A percentile compares a stretch with the other conserved stretches of the same genome.
Evolutionary conservation across 2,888 invertebrate genomes (phyloP).

Genomic region (Pristionchus japonicus): DNA sequence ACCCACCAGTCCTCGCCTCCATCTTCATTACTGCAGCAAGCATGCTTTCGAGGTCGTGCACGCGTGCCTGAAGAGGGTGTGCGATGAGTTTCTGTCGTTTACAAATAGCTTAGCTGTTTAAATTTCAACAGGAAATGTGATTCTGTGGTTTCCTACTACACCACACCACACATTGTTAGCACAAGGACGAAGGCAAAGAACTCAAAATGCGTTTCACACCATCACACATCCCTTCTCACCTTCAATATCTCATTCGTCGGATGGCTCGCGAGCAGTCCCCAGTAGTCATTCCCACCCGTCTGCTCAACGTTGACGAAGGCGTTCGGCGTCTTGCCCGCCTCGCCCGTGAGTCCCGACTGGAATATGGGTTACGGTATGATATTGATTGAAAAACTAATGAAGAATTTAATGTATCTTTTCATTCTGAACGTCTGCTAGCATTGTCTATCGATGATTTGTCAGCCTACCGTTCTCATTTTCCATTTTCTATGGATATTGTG

Average conservation of each 20-base stretch:
- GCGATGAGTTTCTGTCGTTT: neutral
- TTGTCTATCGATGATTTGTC: too few relatives aligned
- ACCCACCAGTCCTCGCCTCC: slow-evolving; percentile 65
- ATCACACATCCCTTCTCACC: slow-evolving; percentile 4
- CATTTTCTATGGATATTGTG: too few relatives aligned
- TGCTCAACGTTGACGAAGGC: slow-evolving; percentile 73
- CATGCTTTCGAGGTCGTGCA: slow-evolving; percentile 73
- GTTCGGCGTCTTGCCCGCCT: slow-evolving; percentile 62
- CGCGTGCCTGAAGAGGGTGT: slow-evolving; percentile 54
- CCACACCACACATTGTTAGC: neutral
- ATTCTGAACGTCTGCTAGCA: too few relatives aligned
- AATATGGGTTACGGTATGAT: slow-evolving; percentile 32
- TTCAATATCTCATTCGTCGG: slow-evolving; percentile 68
- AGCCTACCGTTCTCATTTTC: too few relatives aligned
- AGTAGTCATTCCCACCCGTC: slow-evolving; percentile 70
- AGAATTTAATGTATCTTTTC: too few relatives aligned
- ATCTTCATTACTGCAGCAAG: slow-evolving; percentile 70
- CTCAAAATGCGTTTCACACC: neutral
- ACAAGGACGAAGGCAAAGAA: neutral
- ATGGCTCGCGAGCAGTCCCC: slow-evolving; percentile 70
- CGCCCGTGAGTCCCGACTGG: slow-evolving; percentile 66
- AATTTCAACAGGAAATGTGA: neutral
- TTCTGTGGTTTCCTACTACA: neutral
- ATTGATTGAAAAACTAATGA: too few relatives aligned
- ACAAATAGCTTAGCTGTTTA: neutral